Evolutionary conservation across 53 echinoderm and acorn worm genomes (phyloP).

Genomic region (Mesocentrotus franciscanus): DNA sequence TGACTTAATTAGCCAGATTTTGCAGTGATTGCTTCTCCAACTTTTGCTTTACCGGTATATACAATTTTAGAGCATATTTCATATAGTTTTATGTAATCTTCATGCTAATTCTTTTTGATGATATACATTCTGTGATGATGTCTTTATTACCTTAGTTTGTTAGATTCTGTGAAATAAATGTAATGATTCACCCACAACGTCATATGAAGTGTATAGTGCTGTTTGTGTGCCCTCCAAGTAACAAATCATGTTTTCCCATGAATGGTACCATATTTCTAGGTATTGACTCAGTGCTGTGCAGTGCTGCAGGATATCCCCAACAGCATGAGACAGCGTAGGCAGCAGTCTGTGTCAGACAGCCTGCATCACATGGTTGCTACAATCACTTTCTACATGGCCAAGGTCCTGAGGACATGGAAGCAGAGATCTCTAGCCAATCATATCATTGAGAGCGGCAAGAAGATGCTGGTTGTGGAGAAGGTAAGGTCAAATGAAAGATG

Average conservation of each 20-base stretch:
- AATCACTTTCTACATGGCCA: conserved; percentile 94
- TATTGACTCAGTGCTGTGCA: conserved; percentile 91
- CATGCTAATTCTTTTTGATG: no score
- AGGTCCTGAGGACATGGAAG: conserved; percentile 92
- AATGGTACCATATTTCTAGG: conserved; percentile 58
- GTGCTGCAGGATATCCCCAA: conserved; percentile 90
- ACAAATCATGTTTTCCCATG: not conserved
- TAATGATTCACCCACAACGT: not conserved
- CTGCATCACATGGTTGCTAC: conserved; percentile 98
- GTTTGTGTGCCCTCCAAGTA: not conserved
- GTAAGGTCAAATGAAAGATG: conserved; percentile 48
- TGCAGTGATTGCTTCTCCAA: not conserved
- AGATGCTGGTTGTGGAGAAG: conserved; percentile 92
- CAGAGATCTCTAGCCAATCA: conserved; percentile 90
- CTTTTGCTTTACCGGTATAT: not conserved
- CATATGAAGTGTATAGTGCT: not conserved
- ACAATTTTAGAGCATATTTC: not conserved
- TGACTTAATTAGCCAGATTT: not conserved
- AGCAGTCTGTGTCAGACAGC: conserved; percentile 90
- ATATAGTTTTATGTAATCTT: no score
- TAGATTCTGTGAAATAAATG: no score
- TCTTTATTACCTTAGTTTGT: no score
- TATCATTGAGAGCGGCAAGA: conserved; percentile 90
- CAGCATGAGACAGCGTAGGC: conserved; percentile 89
- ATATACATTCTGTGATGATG: no score